These are phyloP conservation scores for Liolophura sinensis DNA, from an alignment of 1,140 invertebrate genomes.

Conservation along the genomic window DNA sequence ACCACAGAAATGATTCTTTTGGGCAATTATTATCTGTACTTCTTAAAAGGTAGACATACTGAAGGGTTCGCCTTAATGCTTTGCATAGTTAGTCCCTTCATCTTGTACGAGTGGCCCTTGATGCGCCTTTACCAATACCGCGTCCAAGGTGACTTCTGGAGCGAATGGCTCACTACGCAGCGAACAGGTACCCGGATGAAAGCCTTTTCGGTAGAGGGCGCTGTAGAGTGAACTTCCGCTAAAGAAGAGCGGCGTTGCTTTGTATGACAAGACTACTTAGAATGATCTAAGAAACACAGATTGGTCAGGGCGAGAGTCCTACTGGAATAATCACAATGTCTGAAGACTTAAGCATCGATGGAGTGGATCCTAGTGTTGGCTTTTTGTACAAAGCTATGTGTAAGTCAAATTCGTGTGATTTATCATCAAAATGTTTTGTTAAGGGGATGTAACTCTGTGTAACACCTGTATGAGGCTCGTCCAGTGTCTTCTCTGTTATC, in stretches of 20 bases:
- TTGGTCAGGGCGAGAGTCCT: neutral
- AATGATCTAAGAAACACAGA: neutral
- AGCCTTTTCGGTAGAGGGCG: neutral
- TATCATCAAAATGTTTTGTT: neutral
- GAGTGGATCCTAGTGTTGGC: constrained; percentile 35
- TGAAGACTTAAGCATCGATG: constrained; percentile 19
- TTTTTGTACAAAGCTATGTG: constrained; percentile 42
- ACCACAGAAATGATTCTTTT: neutral
- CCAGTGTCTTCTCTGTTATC: neutral
- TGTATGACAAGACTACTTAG: neutral
- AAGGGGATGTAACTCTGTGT: neutral
- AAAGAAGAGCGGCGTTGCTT: neutral
- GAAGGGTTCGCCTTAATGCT: constrained; percentile 7
- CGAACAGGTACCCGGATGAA: neutral
- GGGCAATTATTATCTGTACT: too few species aligned
- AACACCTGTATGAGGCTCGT: neutral
- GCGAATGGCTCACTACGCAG: neutral
- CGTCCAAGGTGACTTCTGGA: neutral
- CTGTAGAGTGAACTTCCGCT: neutral
- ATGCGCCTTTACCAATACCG: neutral
- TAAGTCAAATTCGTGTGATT: constrained; percentile 15
- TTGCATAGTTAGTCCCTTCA: constrained; percentile 3
- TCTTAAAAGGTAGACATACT: neutral
- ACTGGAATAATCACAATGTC: neutral
- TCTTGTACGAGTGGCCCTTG: neutral